Evolutionary conservation across 1,140 invertebrate species (phyloP).

Genomic region (Drosophila takahashii): DNA sequence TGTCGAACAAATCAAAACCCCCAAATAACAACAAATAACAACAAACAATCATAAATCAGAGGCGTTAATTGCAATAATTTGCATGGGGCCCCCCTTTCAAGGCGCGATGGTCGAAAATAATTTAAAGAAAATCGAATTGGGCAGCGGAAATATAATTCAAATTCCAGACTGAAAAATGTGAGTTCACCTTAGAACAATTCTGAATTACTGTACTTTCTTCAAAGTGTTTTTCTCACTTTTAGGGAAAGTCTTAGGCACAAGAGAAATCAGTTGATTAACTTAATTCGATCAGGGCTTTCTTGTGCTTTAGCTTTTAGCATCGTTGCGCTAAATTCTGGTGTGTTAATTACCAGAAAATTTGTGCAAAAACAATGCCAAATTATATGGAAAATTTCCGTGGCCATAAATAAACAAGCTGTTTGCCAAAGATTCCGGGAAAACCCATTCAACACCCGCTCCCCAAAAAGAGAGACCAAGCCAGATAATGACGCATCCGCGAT

Average conservation of each 20-base stretch:
- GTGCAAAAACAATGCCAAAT: conserved; percentile 49
- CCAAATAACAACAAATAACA: conserved; percentile 14
- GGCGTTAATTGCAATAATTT: conserved; percentile 56
- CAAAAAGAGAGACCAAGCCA: conserved; percentile 21
- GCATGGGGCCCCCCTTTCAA: conserved; percentile 1
- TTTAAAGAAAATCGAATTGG: neutral
- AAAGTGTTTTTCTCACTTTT: neutral
- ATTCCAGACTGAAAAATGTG: conserved; percentile 4
- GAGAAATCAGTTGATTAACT: neutral
- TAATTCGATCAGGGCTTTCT: conserved; percentile 13
- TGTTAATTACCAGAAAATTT: conserved; percentile 46
- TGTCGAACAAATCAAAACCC: conserved; percentile 1
- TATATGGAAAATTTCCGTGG: conserved; percentile 48
- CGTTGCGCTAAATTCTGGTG: conserved; percentile 31
- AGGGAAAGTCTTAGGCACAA: neutral
- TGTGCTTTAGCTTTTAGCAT: conserved; percentile 43
- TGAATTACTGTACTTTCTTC: neutral
- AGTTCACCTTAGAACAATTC: neutral
- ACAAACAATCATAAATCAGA: conserved; percentile 46
- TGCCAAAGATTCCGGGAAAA: conserved; percentile 40
- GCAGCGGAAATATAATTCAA: conserved; percentile 13
- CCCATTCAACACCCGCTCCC: conserved; percentile 28
- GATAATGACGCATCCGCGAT: conserved; percentile 45
- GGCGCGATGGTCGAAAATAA: conserved; percentile 15
- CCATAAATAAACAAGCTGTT: conserved; percentile 33